Base-by-base conservation (phyloP, 1,140 invertebrate species). In the Cotesia typhae region DNA sequence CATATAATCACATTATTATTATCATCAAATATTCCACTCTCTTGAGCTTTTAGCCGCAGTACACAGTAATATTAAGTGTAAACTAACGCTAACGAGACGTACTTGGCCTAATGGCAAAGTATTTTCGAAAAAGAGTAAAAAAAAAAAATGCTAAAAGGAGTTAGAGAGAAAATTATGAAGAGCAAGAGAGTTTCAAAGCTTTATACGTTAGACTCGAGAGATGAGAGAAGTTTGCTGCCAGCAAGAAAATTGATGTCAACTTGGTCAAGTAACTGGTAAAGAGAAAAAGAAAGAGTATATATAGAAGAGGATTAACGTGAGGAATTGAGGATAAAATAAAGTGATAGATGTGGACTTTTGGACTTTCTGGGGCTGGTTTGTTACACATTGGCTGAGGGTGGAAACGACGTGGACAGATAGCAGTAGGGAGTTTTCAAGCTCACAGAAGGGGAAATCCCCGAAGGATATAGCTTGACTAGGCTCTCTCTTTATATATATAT, bases 171-270 rank as follows among this genome's bases (percentile, higher is more conserved):
- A 61, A 61, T 20, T 35, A 12, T 61, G 14, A 61, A 28, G 35
- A 61, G 3, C 9, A 59, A 59, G 28, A 17, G 35, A 65, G 38
- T 38, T 65, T 65, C n/a, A 37, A 37, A 37, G n/a, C 38, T 65
- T 37, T 9, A 65, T 4, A 37, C 38, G 12, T 66, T 66, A 17
- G 64, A 12, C n/a, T n/a, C 35, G 17, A 20, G 60, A 20, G 10
- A 35, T 28, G 7, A 41, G 10, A 38, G 38, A 47, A 66, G 36
- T 64, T 64, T 64, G 36, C 41, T 47, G 41, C 17, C 60, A 61
- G 60, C 60, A 61, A 10, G 61, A 66, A 66, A 17, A 66, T 66
- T 51, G 64, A 47, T 66, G 64, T 66, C 64, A 66, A 66, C n/a
- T 66, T 66, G 14, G 12, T 47, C 20, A n/a, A 66, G 41, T 47